Evolutionary conservation across 2,888 invertebrate genomes (phyloP), one percentile per base, ranked within the genome.

Genomic region (Brenthis daphne): DNA sequence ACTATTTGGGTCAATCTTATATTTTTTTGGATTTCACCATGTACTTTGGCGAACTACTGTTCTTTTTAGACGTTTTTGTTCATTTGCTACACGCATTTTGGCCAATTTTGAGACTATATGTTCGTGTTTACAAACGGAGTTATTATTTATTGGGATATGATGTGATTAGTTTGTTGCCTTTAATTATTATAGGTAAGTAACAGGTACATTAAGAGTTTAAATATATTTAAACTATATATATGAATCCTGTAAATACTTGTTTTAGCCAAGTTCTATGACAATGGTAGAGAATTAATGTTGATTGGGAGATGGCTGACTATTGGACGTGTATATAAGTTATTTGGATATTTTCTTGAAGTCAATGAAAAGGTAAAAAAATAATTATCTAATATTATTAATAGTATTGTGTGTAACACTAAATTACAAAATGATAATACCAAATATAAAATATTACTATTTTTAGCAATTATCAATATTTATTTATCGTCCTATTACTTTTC

Each of bases 321-420:
- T 6, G 76, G 79, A 20, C 83, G 91, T 2, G 88, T 92, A 65
- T 92, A 92, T 72, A 83, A 88, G 75, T 61, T 92, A 2, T 76
- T 83, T 20, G 48, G 73, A 1, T 87, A 80, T 65, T 87, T 86
- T 64, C 76, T 73, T 61, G 77, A 80, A 16, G 74, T 87, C 2
- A 90, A 89, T 70, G 83, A 84, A 69, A 82, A 80, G 60, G 90
- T 89, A 72, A n/a, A 47, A 47, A n/a, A 2, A 8, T 60, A n/a
- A 33, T 1, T 24, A 24, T 58, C 3, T 47, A 24, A 6, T 37
- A 37, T 37, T 8, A 8, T 37, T 8, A 37, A 37, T 37, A 43
- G 2, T 43, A 43, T 43, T 43, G 11, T 8, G 1, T 43, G 37
- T 43, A 43, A 2, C 11, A 43, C 37, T 43, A 43, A 43, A 43